Evolutionary conservation across 2,113 vertebrate genomes (phyloP).

Genomic region (Labeo catla): DNA sequence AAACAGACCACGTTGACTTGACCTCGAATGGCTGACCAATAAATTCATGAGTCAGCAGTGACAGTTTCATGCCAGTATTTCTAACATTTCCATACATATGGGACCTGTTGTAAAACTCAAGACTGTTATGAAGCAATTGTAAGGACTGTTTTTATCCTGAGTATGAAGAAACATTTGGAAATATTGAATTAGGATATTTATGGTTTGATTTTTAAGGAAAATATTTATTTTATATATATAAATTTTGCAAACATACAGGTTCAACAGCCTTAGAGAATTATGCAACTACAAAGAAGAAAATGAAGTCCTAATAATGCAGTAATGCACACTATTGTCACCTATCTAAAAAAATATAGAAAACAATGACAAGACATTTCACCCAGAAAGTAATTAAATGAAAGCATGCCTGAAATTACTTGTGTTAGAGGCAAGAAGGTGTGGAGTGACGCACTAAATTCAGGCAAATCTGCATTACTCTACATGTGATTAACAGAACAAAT

Average conservation of each 20-base stretch:
- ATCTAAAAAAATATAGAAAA: background rate
- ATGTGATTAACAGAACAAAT: background rate
- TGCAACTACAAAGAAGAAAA: background rate
- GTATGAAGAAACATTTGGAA: background rate
- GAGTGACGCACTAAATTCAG: background rate
- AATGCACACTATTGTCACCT: background rate
- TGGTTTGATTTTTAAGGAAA: background rate
- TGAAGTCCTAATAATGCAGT: background rate
- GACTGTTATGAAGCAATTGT: conserved; percentile 1
- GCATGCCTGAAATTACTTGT: background rate
- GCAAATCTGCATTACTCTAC: background rate
- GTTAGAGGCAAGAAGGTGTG: background rate
- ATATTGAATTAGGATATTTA: background rate
- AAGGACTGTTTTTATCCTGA: background rate
- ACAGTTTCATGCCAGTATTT: background rate
- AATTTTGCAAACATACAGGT: background rate
- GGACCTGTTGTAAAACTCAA: background rate
- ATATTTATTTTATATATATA: background rate
- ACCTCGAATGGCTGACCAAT: conserved; percentile 25
- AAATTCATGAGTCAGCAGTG: conserved; percentile 5
- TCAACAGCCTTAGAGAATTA: background rate
- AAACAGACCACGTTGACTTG: conserved; percentile 42
- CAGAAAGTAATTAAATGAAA: background rate
- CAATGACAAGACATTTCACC: conserved; percentile 4
- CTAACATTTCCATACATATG: conserved; percentile 15